A percentile compares a stretch with the other conserved stretches of the same genome.
Conservation (phyloP, 2,888 invertebrate species). For the Habroteleia sp. region DNA sequence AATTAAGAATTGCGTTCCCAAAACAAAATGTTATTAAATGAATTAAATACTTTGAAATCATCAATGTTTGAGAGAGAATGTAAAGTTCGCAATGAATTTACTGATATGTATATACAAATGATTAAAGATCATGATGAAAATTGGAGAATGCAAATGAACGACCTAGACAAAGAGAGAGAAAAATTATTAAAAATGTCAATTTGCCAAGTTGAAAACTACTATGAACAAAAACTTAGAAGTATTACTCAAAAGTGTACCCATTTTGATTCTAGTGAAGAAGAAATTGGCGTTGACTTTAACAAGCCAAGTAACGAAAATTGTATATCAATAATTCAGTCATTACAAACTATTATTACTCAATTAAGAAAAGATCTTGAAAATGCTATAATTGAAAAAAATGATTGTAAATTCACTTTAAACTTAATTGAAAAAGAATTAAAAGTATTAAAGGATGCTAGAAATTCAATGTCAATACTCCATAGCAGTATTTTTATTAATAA, state of each 20-base stretch:
- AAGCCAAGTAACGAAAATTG: constrained; percentile 31
- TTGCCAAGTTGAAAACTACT: constrained; percentile 69
- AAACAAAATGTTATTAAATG: constrained; percentile 62
- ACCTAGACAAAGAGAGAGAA: constrained; percentile 68
- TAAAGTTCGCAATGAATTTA: constrained; percentile 72
- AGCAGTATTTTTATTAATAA: background rate
- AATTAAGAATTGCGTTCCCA: constrained; percentile 56
- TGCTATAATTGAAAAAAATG: constrained; percentile 68
- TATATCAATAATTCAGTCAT: constrained; percentile 61
- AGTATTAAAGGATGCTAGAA: constrained; percentile 56
- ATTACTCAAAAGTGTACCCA: constrained; percentile 68
- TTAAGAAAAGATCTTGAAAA: constrained; percentile 66
- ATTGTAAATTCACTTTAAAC: constrained; percentile 66
- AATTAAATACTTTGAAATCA: constrained; percentile 65
- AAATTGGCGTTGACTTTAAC: too few relatives aligned
- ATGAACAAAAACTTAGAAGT: constrained; percentile 69
- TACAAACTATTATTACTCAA: constrained; percentile 65
- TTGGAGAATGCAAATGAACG: constrained; percentile 70
- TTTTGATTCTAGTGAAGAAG: constrained; percentile 44
- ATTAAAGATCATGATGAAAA: constrained; percentile 70
- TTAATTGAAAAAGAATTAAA: constrained; percentile 67
- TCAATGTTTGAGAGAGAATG: constrained; percentile 66
- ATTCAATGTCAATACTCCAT: constrained; percentile 34
- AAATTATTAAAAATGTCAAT: constrained; percentile 71
- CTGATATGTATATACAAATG: constrained; percentile 66